Conservation (phyloP, 2,113 vertebrate species). For the Sceloporus undulatus region DNA sequence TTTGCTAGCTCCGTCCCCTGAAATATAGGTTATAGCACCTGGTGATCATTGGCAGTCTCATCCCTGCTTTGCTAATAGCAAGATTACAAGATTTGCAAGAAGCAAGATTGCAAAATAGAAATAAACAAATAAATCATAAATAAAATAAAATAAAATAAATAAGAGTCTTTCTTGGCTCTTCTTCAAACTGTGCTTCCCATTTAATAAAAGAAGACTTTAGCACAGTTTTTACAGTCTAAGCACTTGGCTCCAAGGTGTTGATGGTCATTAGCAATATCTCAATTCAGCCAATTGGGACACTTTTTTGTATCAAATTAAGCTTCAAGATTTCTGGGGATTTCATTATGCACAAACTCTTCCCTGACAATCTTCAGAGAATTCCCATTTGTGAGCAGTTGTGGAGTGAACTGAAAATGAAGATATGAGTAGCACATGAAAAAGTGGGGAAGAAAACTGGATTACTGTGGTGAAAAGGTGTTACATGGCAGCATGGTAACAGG, state of each 20-base stretch:
- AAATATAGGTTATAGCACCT: too few species aligned
- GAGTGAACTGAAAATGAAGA: constrained; percentile 42
- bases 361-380: constrained; percentile 61
- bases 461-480: background rate
- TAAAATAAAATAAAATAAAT: too few species aligned
- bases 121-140: constrained; percentile 54
- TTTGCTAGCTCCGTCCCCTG: too few species aligned
- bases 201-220: constrained; percentile 42
- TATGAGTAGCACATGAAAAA: background rate
- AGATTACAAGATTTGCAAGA: too few species aligned
- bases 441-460: background rate
- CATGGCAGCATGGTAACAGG: background rate
- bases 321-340: constrained; percentile 42
- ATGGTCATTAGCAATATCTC: constrained; percentile 61
- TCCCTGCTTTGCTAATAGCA: too few species aligned
- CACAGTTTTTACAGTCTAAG: constrained; percentile 50
- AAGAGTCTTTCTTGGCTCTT: constrained; percentile 39
- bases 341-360: constrained; percentile 36
- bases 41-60: too few species aligned
- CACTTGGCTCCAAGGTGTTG: constrained; percentile 57
- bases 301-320: constrained; percentile 66
- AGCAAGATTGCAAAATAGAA: constrained; percentile 44
- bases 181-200: constrained; percentile 54
- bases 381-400: background rate
- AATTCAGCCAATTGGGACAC: constrained; percentile 62